A percentile compares a stretch with the other conserved stretches of the same genome.
phyloP scores from a whole-genome alignment of 2,888 invertebrate genomes.

The Lithophane semibrunnea region DNA sequence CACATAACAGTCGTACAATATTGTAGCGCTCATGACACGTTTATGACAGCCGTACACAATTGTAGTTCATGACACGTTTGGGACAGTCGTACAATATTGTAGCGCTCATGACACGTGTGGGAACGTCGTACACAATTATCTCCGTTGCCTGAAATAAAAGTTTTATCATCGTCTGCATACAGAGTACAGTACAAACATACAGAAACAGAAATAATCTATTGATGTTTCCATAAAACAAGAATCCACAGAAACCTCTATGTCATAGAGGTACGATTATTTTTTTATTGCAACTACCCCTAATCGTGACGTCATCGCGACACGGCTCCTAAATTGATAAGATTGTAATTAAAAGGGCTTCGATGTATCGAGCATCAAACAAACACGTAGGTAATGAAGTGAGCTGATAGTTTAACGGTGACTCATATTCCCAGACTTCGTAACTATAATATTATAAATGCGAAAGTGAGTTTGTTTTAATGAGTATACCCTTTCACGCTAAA shows the following conservation, averaged over 20 bases:
- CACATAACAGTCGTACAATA: too few relatives aligned
- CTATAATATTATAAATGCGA: too few relatives aligned
- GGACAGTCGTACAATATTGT: too few relatives aligned
- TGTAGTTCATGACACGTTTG: too few relatives aligned
- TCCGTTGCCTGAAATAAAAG: not conserved
- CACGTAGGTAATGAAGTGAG: too few relatives aligned
- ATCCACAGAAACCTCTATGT: not conserved
- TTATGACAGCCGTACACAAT: too few relatives aligned
- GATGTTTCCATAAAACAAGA: not conserved
- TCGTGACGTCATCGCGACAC: not conserved
- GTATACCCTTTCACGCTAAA: too few relatives aligned
- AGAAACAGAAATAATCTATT: not conserved
- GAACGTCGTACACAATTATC: not conserved
- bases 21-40: too few relatives aligned
- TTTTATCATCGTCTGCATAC: not conserved
- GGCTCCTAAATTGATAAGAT: not conserved
- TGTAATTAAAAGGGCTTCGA: not conserved
- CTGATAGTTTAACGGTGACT: conserved; percentile 12
- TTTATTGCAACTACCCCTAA: not conserved
- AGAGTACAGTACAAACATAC: not conserved
- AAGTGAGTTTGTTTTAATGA: too few relatives aligned
- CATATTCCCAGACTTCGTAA: conserved; percentile 1
- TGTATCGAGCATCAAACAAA: not conserved
- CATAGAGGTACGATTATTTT: too few relatives aligned
- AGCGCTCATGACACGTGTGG: too few relatives aligned